Conservation (phyloP, 1,140 invertebrate species). For the Drosophila ironensis region DNA sequence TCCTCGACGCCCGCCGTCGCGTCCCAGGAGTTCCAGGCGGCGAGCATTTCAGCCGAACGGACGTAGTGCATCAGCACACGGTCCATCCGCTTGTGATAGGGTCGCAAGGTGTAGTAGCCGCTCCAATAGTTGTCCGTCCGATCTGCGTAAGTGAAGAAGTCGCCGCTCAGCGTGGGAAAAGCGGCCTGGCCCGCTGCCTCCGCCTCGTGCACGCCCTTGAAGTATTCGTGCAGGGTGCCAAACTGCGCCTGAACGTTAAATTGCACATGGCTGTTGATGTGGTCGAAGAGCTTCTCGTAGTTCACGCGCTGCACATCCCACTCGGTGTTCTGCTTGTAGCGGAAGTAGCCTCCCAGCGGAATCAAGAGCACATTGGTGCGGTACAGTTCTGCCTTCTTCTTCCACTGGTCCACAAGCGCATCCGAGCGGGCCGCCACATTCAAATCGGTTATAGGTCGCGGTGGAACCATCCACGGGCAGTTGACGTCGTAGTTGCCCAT, state of each 20-base stretch:
- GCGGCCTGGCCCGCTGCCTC: slow-evolving; percentile 84
- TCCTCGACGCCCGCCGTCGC: slow-evolving; percentile 83
- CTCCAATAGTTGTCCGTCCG: slow-evolving; percentile 99
- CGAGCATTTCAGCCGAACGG: slow-evolving; percentile 91
- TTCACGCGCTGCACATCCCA: slow-evolving; percentile 97
- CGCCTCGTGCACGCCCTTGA: slow-evolving; percentile 87
- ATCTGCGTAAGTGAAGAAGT: slow-evolving; percentile 99
- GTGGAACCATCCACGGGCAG: slow-evolving; percentile 95
- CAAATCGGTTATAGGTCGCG: slow-evolving; percentile 89
- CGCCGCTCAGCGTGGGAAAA: slow-evolving; percentile 94
- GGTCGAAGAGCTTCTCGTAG: slow-evolving; percentile 96
- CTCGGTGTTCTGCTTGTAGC: slow-evolving; percentile 94
- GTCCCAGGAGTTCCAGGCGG: slow-evolving; percentile 85
- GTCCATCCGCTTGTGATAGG: slow-evolving; percentile 98
- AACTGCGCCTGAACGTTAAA: slow-evolving; percentile 91
- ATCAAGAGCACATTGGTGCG: slow-evolving; percentile 93
- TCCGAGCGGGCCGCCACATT: slow-evolving; percentile 94
- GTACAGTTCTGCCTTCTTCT: slow-evolving; percentile 97
- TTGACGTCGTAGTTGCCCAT: slow-evolving; percentile 90
- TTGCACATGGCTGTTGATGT: slow-evolving; percentile 92
- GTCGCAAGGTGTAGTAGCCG: slow-evolving; percentile 97
- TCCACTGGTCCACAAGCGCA: slow-evolving; percentile 95
- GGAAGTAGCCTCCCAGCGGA: slow-evolving; percentile 98
- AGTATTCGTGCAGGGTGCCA: slow-evolving; percentile 95
- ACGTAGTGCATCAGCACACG: slow-evolving; percentile 88